Percentiles rank a stretch among this genome's conserved stretches.
These are phyloP conservation scores for Trissonchulus sp. DNA, from an alignment of 2,888 invertebrate species.

Conservation along the genomic window DNA sequence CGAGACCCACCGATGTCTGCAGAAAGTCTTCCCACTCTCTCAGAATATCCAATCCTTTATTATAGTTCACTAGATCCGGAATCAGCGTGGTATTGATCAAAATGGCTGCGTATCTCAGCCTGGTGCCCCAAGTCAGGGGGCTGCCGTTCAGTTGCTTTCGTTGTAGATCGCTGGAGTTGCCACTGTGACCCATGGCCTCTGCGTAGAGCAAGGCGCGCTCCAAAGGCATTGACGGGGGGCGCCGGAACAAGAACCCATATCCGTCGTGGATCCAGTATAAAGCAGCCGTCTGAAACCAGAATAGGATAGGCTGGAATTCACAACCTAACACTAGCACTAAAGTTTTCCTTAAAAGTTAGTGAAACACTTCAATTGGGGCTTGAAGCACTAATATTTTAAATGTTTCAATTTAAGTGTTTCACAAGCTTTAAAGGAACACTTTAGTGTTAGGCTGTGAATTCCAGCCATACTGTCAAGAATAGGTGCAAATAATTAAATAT, in stretches of 20 bases:
- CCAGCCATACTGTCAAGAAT: too few species aligned
- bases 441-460: too few species aligned
- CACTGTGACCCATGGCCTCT: slow-evolving; percentile 9
- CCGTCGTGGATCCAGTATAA: slow-evolving; percentile 23
- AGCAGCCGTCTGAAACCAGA: slow-evolving; percentile 9
- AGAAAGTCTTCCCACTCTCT: slow-evolving; percentile 45
- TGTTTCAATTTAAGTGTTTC: too few species aligned
- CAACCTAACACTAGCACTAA: too few species aligned
- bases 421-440: too few species aligned
- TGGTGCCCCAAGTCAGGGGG: slow-evolving; percentile 38
- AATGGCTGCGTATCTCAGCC: slow-evolving; percentile 44
- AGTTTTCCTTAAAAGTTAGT: too few species aligned
- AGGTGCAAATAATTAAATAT: too few species aligned
- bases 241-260: slow-evolving; percentile 3
- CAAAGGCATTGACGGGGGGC: background rate
- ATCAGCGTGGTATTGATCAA: slow-evolving; percentile 45
- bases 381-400: too few species aligned
- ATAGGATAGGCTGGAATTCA: background rate
- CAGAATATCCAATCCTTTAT: slow-evolving; percentile 42
- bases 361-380: too few species aligned
- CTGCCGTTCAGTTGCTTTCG: slow-evolving; percentile 10
- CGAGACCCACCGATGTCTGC: slow-evolving; percentile 15
- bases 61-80: slow-evolving; percentile 40
- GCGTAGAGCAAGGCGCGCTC: background rate
- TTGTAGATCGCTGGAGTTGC: background rate